Conservation (phyloP, 2,888 invertebrate genomes). For the Sarcophaga carnaria region DNA sequence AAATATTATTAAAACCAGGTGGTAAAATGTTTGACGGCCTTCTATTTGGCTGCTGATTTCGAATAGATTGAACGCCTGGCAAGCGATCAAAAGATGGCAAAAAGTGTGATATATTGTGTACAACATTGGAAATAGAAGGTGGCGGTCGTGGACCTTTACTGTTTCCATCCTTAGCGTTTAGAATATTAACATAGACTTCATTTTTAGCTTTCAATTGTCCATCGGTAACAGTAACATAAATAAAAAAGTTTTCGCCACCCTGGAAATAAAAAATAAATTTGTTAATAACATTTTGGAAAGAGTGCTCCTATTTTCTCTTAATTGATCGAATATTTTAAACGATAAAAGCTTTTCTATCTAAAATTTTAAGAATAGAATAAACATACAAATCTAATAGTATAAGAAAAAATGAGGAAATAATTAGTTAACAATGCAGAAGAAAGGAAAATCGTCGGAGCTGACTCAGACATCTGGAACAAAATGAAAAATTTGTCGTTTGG, state of each 20-base stretch:
- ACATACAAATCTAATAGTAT: too few relatives aligned
- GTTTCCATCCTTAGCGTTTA: constrained; percentile 69
- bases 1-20: constrained; percentile 74
- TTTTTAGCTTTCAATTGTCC: constrained; percentile 86
- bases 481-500: too few relatives aligned
- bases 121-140: constrained; percentile 78
- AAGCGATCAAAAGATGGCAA: constrained; percentile 79
- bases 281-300: background rate
- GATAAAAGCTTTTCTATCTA: too few relatives aligned
- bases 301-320: too few relatives aligned
- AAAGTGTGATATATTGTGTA: constrained; percentile 78
- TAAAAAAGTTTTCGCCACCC: constrained; percentile 86
- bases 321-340: too few relatives aligned
- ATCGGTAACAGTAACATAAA: constrained; percentile 87
- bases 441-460: too few relatives aligned
- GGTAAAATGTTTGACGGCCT: constrained; percentile 73
- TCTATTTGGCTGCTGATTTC: constrained; percentile 76
- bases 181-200: constrained; percentile 86
- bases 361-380: too few relatives aligned
- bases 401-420: too few relatives aligned
- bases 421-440: too few relatives aligned
- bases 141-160: constrained; percentile 75
- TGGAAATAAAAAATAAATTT: constrained; percentile 74
- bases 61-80: constrained; percentile 80
- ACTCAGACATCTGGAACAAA: too few relatives aligned